These are phyloP conservation scores for Pteropus alecto DNA, from an alignment of 2,113 vertebrate species.

Conservation along the genomic window DNA sequence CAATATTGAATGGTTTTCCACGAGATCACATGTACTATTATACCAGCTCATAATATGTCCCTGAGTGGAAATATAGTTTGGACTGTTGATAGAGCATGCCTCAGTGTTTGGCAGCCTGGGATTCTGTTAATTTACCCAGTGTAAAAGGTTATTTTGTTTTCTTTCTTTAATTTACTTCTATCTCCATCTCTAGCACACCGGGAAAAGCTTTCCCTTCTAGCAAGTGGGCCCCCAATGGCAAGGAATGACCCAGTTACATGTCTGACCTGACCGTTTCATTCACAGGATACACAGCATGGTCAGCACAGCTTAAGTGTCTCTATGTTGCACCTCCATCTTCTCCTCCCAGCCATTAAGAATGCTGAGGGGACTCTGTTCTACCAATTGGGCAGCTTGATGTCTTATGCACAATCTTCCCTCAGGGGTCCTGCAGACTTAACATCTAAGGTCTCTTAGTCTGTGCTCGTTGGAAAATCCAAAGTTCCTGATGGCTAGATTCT, in stretches of 20 bases:
- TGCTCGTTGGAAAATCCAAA: background rate
- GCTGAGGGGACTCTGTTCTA: background rate
- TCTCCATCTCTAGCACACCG: background rate
- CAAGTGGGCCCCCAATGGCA: fast-evolving
- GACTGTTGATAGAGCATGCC: background rate
- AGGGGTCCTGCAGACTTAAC: background rate
- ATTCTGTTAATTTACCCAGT: background rate
- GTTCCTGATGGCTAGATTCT: background rate
- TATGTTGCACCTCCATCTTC: background rate
- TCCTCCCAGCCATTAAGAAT: background rate
- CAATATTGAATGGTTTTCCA: background rate
- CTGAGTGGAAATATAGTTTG: background rate
- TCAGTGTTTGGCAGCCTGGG: background rate
- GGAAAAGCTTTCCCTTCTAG: background rate
- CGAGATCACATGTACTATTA: background rate
- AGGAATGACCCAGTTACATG: background rate
- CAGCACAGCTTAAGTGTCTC: background rate
- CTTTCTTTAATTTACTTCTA: background rate
- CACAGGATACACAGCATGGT: background rate
- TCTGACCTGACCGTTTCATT: background rate
- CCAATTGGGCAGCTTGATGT: background rate
- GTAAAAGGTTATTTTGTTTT: background rate
- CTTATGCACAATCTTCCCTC: background rate
- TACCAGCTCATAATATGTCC: background rate
- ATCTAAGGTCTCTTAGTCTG: background rate